These are phyloP conservation scores for Oscheius myriophilus DNA, from an alignment of 2,888 invertebrate genomes.

Conservation along the genomic window DNA sequence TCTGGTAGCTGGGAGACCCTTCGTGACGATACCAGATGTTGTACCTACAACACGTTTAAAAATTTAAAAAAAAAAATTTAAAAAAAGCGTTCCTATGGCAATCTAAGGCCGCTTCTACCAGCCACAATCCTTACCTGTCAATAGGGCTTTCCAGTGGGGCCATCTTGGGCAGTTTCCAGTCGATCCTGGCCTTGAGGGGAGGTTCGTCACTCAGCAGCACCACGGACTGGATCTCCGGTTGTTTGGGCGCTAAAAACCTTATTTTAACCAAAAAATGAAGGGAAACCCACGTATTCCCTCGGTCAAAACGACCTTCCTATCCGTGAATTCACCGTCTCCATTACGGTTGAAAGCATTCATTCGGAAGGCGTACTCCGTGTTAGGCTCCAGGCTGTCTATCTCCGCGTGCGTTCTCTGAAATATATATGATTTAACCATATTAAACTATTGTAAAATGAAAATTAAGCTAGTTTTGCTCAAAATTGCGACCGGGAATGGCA, in stretches of 20 bases:
- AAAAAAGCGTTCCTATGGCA: no score
- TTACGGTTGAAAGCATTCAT: conserved; percentile 94
- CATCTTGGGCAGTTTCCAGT: conserved; percentile 87
- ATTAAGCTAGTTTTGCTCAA: no score
- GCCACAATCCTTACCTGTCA: conserved; percentile 76
- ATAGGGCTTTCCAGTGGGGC: conserved; percentile 85
- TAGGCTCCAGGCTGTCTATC: conserved; percentile 86
- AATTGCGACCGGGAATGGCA: no score
- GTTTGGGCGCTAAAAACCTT: conserved; percentile 72
- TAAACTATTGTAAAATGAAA: not conserved
- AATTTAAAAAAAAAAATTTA: not conserved
- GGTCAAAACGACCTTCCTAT: conserved; percentile 84
- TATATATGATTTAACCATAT: conserved; percentile 4
- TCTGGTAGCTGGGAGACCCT: conserved; percentile 38
- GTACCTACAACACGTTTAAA: conserved; percentile 29
- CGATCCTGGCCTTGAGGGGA: conserved; percentile 86
- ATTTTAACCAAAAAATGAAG: not conserved
- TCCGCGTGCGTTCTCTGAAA: conserved; percentile 61
- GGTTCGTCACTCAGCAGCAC: conserved; percentile 86
- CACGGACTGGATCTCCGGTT: conserved; percentile 72
- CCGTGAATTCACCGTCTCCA: conserved; percentile 93
- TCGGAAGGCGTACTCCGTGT: conserved; percentile 87
- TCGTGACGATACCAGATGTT: conserved; percentile 50
- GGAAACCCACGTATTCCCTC: conserved; percentile 77
- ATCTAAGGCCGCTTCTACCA: not conserved